Percentiles rank a stretch among this genome's conserved stretches.
These are phyloP conservation scores for Oryzias celebensis DNA, from an alignment of 2,113 vertebrate species.

Conservation along the genomic window DNA sequence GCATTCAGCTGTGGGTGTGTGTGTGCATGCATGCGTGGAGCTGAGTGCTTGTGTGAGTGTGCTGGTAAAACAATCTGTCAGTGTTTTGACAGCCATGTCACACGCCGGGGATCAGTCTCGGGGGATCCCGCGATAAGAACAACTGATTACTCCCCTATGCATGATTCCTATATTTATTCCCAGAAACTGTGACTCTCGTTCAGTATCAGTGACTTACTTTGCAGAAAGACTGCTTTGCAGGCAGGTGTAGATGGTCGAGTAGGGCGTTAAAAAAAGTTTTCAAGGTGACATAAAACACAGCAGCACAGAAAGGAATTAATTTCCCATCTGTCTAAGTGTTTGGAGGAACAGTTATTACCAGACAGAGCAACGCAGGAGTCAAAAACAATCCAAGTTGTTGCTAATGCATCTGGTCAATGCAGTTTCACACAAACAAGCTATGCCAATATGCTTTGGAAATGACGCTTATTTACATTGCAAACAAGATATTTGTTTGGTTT, in stretches of 20 bases:
- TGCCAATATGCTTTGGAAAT: not conserved
- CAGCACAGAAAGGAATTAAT: slow-evolving; percentile 30
- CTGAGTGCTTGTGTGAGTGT: slow-evolving; percentile 8
- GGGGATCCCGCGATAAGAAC: slow-evolving; percentile 60
- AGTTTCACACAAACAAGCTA: slow-evolving; percentile 10
- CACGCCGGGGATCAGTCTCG: slow-evolving; percentile 65
- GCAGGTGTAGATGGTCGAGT: slow-evolving; percentile 54
- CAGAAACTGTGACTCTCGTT: slow-evolving; percentile 38
- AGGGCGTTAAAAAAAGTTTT: slow-evolving; percentile 57
- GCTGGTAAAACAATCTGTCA: slow-evolving; percentile 69
- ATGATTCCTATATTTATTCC: slow-evolving; percentile 69
- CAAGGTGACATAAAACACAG: slow-evolving; percentile 61
- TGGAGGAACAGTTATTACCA: slow-evolving; percentile 26
- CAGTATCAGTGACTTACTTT: slow-evolving; percentile 43
- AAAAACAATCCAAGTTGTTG: slow-evolving; percentile 24
- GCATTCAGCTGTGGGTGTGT: not conserved
- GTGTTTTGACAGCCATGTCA: slow-evolving; percentile 75
- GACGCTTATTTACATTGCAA: no score
- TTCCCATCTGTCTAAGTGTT: slow-evolving; percentile 62
- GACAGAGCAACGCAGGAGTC: slow-evolving; percentile 10
- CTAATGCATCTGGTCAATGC: not conserved
- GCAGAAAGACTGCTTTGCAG: slow-evolving; percentile 38
- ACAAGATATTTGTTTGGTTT: no score
- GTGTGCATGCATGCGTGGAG: slow-evolving; percentile 2
- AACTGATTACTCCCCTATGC: slow-evolving; percentile 60